Base-by-base conservation (phyloP, 2,113 vertebrate species). In the Saccopteryx leptura region DNA sequence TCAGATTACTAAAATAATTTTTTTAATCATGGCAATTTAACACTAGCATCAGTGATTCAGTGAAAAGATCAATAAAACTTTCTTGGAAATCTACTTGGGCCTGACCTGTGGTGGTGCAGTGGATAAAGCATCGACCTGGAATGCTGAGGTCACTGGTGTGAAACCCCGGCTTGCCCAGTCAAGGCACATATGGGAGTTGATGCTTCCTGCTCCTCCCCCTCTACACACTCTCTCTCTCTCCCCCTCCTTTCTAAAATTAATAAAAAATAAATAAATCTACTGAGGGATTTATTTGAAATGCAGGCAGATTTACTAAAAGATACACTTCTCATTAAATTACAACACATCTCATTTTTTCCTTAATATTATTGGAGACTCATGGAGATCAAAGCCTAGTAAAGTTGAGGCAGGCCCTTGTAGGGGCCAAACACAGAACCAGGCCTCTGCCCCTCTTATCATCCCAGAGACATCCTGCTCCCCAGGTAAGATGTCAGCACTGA, bases 261-360 rank as follows among this genome's bases (percentile, higher is more conserved):
- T 39, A 39, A 39, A 39, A 39, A 39, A 39, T 39, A 39, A 39
- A 39, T 39, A 75, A 60, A 85, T 65, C 31, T 58, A 65, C 65
- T 31, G 8, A 76, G 50, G 23, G 28, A 83, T 88, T 66, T 74
- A 66, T 83, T 79, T 91, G 81, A 96, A 90, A 94, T 66, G 26
- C 23, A 82, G 56, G 12, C 9, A 88, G 21, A 58, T 50, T 91
- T 50, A n/a, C 28, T 56, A 4, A n/a, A 65, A 66, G 50, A n/a
- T 56, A 23, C 6, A 3, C 65, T n/a, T 58, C 79, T 94, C 58
- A 46, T 85, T 92, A 85, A 85, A 89, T 71, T 58, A n/a, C 58
- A 56, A 69, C 15, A 3, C 26, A 13, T 23, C 61, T 92, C 69
- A 14, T 39, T 89, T 95, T 82, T 71, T 91, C 74, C 88, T 23